Base-by-base conservation (phyloP, 1,140 invertebrate species). In the Oppia nitens region DNA sequence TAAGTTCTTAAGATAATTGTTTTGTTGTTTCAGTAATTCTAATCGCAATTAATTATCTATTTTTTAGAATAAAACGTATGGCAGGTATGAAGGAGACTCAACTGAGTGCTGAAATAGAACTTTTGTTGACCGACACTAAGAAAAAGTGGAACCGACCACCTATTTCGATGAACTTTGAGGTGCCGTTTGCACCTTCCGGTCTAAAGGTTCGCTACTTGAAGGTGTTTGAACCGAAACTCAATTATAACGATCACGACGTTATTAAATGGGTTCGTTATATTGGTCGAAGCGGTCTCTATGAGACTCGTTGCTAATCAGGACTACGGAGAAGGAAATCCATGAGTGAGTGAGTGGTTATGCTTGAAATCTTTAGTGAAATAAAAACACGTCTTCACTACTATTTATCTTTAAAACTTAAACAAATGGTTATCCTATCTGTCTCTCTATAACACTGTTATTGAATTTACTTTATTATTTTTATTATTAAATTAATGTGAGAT, bases 201-300 rank as follows among this genome's bases (percentile, higher is more conserved):
- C 97, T 99, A 69, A 81, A 96, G 78, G 96, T 99, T 50, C 83
- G 96, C 6, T 99, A 98, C 72, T 74, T 99, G 66, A 99, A 99
- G 75, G 96, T 99, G 48, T 99, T 99, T 67, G 96, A 99, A 72
- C 87, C 94, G 0, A 99, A 99, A 73, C 76, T 99, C 56, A 99
- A 99, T 76, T 99, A 99, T 73, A 98, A 93, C 27, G 96, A 99
- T 72, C 94, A 98, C 66, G 96, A 98, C 74, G 96, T 99, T 63
- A 97, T 99, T 68, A 99, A 99, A 83, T 99, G 96, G 96, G 96
- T 99, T 24, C 81, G 96, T 48, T 99, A 99, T 74, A 99, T 99
- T 69, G 96, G 96, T 17, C 82, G 92, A 65, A 97, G 91, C 73
- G 96, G 96, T 54, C 79, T 99, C 6, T 99, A 99, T 71, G 96